phyloP scores from a whole-genome alignment of 1,140 invertebrate species.

The Sminthurinus signatus region DNA sequence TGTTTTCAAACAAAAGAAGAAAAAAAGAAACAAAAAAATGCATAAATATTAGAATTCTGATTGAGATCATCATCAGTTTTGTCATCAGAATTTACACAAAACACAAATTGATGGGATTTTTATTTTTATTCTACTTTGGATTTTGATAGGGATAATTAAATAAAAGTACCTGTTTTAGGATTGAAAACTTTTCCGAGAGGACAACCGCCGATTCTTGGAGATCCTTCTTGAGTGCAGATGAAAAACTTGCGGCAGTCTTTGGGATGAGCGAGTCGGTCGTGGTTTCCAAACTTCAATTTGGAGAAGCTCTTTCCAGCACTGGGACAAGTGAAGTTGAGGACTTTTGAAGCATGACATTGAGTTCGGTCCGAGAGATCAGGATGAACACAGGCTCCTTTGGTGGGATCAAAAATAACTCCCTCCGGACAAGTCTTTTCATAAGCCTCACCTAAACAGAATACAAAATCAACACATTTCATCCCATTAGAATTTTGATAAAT shows the following conservation, averaged over 20 bases:
- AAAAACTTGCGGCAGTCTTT: constrained; percentile 45
- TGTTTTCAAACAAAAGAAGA: too few species aligned
- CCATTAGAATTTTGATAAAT: too few species aligned
- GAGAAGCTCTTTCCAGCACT: constrained; percentile 41
- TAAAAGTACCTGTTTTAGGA: constrained; percentile 44
- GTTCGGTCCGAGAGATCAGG: constrained; percentile 35
- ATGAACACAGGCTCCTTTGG: constrained; percentile 44
- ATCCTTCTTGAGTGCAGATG: constrained; percentile 45
- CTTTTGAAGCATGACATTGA: constrained; percentile 34
- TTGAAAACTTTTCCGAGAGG: constrained; percentile 48
- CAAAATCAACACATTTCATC: too few species aligned
- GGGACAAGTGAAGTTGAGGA: constrained; percentile 46
- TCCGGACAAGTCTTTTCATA: constrained; percentile 46
- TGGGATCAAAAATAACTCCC: constrained; percentile 47
- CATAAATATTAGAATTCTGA: too few species aligned
- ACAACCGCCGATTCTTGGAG: constrained; percentile 46
- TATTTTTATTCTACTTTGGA: too few species aligned
- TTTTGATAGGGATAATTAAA: constrained; percentile 45
- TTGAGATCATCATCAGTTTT: too few species aligned
- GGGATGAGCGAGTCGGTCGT: constrained; percentile 43
- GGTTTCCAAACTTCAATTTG: constrained; percentile 39
- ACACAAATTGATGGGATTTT: too few species aligned
- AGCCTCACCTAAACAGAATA: too few species aligned
- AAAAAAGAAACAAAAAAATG: too few species aligned
- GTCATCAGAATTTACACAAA: too few species aligned